phyloP scores from a whole-genome alignment of 2,797 vertebrate genomes.

The Borostomias antarcticus region DNA sequence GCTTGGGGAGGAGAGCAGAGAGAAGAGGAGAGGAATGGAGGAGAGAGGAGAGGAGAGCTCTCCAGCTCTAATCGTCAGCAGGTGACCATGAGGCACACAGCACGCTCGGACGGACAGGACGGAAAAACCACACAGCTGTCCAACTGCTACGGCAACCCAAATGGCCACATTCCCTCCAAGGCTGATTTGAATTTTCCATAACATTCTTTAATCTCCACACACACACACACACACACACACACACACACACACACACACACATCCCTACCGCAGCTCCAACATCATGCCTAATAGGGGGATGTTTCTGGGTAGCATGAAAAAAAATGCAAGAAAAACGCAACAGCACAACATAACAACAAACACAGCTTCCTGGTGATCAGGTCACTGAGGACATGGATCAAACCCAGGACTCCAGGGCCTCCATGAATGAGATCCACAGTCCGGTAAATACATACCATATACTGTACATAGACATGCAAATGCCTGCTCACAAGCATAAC shows the following conservation, averaged over 20 bases:
- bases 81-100: constrained; percentile 44
- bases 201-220: constrained; percentile 59
- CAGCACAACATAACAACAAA: constrained; percentile 34
- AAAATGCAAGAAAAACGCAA: constrained; percentile 27
- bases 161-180: constrained; percentile 48
- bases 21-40: background rate
- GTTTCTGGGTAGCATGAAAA: constrained; percentile 34
- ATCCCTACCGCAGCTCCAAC: constrained; percentile 9
- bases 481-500: background rate
- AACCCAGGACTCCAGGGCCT: background rate
- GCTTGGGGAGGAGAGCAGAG: background rate
- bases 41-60: constrained; percentile 38
- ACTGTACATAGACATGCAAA: background rate
- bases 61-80: constrained; percentile 68
- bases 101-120: constrained; percentile 31
- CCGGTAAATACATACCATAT: background rate
- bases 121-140: constrained; percentile 51
- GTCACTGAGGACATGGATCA: constrained; percentile 14
- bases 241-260: constrained; percentile 7
- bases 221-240: constrained; percentile 36
- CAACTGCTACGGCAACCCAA: constrained; percentile 55
- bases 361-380: constrained; percentile 32
- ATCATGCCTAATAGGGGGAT: constrained; percentile 25
- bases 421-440: background rate
- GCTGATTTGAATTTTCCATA: constrained; percentile 63